Base-by-base conservation (phyloP, 2,113 vertebrate genomes). In the Thomomys bottae region DNA sequence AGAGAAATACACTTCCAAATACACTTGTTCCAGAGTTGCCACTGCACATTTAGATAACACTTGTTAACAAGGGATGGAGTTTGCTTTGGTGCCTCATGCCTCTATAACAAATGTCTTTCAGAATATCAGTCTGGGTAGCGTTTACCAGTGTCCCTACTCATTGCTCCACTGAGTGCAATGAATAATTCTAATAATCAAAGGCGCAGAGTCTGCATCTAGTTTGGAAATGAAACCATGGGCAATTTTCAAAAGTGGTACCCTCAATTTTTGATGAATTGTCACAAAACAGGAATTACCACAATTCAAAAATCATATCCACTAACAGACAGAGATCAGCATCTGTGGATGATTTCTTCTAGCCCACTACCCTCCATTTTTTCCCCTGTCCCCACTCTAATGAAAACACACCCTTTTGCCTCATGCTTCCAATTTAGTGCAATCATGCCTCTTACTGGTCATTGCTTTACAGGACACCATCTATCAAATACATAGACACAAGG, bases 401-500 rank as follows among this genome's bases (percentile, higher is more conserved):
- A 97, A 97, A 82, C 80, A 94, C 75, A 97, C 97, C 96, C 96
- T 93, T 96, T 95, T 96, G 96, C 93, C 97, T 98, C 97, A 97
- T 98, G 98, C 97, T 98, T 98, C 97, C 97, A 98, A 98, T 98
- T 98, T 98, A 98, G 97, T 93, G 95, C 97, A 98, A 98, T 98
- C 97, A 98, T 98, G 97, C 98, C 97, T 98, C 98, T 98, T 97
- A 97, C 98, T 98, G 97, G 98, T 95, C 96, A 97, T 95, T 97
- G 97, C 97, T 94, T 97, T 97, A 95, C 98, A 98, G 96, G 97
- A 97, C 98, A 98, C 96, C 97, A 97, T 96, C 97, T 98, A 96
- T 97, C 97, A 97, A 96, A 97, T 90, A 95, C 96, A 96, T 91
- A 81, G 20, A 97, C 93, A 84, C 96, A 97, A 97, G 94, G 96